Evolutionary conservation across 1,140 invertebrate species (phyloP).

Genomic region (Neodiprion virginianus): DNA sequence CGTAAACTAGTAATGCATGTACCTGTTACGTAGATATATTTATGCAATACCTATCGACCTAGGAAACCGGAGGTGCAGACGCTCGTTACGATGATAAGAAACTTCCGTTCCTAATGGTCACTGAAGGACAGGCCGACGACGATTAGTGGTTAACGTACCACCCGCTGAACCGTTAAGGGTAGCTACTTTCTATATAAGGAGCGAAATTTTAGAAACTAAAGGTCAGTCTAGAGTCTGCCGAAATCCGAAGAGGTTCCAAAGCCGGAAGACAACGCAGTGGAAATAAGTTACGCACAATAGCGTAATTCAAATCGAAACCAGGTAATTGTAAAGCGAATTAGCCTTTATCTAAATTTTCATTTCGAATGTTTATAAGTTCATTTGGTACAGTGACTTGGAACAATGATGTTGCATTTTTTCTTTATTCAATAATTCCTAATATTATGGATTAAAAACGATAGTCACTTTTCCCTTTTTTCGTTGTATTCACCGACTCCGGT

Average conservation of each 20-base stretch:
- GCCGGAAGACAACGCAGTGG: too few species aligned
- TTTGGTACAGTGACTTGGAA: too few species aligned
- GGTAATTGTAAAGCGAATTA: too few species aligned
- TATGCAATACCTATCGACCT: neutral
- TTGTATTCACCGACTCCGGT: too few species aligned
- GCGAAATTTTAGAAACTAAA: neutral
- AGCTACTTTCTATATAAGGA: neutral
- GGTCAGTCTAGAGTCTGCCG: neutral
- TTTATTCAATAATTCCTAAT: too few species aligned
- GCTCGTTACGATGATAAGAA: neutral
- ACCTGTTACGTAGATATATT: neutral
- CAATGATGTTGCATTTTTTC: too few species aligned
- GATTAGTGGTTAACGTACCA: neutral
- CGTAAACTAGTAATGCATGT: neutral
- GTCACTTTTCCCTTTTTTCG: too few species aligned
- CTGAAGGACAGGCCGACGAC: neutral
- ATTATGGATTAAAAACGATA: too few species aligned
- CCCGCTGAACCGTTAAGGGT: conserved; percentile 1
- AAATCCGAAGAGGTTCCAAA: neutral
- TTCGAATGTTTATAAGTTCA: too few species aligned
- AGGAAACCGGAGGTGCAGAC: neutral
- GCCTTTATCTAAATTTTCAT: too few species aligned
- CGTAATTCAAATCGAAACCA: too few species aligned
- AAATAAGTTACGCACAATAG: too few species aligned
- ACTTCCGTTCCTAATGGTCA: neutral